phyloP scores from a whole-genome alignment of 1,140 invertebrate genomes.

The Zaprionus vittiger region DNA sequence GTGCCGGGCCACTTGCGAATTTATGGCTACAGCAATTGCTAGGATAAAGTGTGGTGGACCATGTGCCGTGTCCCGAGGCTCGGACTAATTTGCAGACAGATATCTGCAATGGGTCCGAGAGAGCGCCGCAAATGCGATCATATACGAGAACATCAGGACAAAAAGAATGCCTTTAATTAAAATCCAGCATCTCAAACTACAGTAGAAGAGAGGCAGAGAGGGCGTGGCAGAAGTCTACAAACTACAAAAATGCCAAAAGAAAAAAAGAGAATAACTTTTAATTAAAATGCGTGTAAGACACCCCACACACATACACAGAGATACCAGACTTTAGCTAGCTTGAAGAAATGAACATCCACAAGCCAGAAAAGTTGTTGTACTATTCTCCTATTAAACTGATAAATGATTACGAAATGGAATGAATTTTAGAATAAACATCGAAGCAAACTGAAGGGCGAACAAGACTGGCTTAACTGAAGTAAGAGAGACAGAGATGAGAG shows the following conservation, averaged over 20 bases:
- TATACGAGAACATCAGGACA: neutral
- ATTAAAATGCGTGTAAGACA: slow-evolving; percentile 68
- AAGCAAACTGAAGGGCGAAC: slow-evolving; percentile 1
- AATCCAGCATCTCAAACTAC: slow-evolving; percentile 39
- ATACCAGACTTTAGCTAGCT: slow-evolving; percentile 56
- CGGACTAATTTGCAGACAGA: slow-evolving; percentile 34
- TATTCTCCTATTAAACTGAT: slow-evolving; percentile 61
- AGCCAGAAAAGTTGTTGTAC: slow-evolving; percentile 29
- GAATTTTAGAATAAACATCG: neutral
- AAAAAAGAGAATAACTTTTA: slow-evolving; percentile 34
- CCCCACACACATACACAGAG: slow-evolving; percentile 5
- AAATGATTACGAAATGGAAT: slow-evolving; percentile 50
- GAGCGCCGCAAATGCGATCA: neutral
- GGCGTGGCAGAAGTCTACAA: neutral
- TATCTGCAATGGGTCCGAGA: slow-evolving; percentile 10
- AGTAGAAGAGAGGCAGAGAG: neutral
- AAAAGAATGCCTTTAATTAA: slow-evolving; percentile 64
- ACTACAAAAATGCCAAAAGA: slow-evolving; percentile 32
- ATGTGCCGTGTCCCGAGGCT: slow-evolving; percentile 28
- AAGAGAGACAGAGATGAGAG: neutral
- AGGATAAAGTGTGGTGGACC: slow-evolving; percentile 34
- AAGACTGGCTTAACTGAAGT: neutral
- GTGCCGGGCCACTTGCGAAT: slow-evolving; percentile 67
- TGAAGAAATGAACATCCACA: slow-evolving; percentile 59
- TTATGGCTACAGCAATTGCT: slow-evolving; percentile 65